These are phyloP conservation scores for Megalops atlanticus DNA, from an alignment of 2,113 vertebrate genomes.

Conservation along the genomic window DNA sequence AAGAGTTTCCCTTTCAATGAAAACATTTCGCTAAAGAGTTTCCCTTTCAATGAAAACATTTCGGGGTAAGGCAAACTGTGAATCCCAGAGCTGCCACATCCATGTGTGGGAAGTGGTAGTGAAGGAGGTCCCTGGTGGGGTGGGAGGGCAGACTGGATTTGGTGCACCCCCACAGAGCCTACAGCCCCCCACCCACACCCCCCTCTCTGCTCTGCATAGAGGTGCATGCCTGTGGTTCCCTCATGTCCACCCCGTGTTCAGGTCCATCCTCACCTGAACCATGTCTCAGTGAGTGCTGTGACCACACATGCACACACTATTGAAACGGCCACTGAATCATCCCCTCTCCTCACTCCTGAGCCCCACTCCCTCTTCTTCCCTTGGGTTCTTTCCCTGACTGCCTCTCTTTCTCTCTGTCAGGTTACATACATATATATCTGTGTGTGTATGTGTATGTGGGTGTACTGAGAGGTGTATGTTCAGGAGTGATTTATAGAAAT, in stretches of 20 bases:
- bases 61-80: too few relatives aligned
- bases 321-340: conserved; percentile 2
- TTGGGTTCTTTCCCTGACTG: background rate
- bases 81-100: too few relatives aligned
- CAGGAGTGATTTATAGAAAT: too few relatives aligned
- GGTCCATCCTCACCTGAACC: conserved; percentile 54
- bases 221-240: conserved; percentile 9
- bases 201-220: conserved; percentile 1
- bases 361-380: background rate
- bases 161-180: background rate
- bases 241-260: background rate
- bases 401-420: background rate
- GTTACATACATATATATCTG: background rate
- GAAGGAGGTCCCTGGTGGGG: background rate
- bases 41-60: too few relatives aligned
- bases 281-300: conserved; percentile 57
- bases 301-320: conserved; percentile 22
- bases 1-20: too few relatives aligned
- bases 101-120: background rate
- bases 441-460: conserved; percentile 6
- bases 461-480: background rate
- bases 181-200: conserved; percentile 3
- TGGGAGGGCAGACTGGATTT: conserved; percentile 32
- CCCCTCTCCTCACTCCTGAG: background rate
- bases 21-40: too few relatives aligned